Evolutionary conservation across 1,140 invertebrate genomes (phyloP), one percentile per base, ranked within the genome.

Genomic region (Scaptomyza montana): DNA sequence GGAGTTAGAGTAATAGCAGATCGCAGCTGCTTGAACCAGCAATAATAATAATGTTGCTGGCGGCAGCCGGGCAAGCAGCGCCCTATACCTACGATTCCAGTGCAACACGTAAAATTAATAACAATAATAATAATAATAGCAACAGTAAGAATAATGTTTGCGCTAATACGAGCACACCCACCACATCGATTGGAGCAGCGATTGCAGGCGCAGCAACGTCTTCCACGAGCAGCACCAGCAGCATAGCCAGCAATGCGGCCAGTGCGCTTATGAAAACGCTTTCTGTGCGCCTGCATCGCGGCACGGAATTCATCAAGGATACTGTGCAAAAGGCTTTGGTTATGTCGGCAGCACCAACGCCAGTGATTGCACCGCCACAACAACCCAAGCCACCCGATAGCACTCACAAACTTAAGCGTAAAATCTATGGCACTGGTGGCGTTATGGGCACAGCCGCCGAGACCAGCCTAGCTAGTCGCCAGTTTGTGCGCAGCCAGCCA

Each of bases 301-400:
- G 93, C 66, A 86, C 93, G n/a, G 92, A 93, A 66, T 91, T 93
- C 74, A 93, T 93, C 60, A 93, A 92, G 72, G 93, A 94, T 63
- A 92, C 93, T 50, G 86, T 94, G 13, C 93, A 90, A 69, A 93
- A 59, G 74, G 85, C 77, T 30, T 90, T 69, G 49, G 84, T 89
- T 78, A 80, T 89, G 70, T 85, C 86, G 1, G 65, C 81, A 2
- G 55, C 76, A n/a, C 75, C 73, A 13, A 66, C 82, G 9, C 74
- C 68, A 33, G 49, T 59, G 16, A n/a, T 57, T 46, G 30, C 49
- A 8, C 46, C 36, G 2, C 74, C 13, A 33, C 30, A 33, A 7
- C 10, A 47, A 9, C 51, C 62, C 41, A 13, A 41, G 12, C 39
- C 47, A 57, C 16, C 39, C 12, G 39, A 73, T 10, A 61, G 28